A percentile compares a stretch with the other conserved stretches of the same genome.
These are phyloP conservation scores for Drosophila differens DNA, from an alignment of 2,888 invertebrate species.

Conservation along the genomic window DNA sequence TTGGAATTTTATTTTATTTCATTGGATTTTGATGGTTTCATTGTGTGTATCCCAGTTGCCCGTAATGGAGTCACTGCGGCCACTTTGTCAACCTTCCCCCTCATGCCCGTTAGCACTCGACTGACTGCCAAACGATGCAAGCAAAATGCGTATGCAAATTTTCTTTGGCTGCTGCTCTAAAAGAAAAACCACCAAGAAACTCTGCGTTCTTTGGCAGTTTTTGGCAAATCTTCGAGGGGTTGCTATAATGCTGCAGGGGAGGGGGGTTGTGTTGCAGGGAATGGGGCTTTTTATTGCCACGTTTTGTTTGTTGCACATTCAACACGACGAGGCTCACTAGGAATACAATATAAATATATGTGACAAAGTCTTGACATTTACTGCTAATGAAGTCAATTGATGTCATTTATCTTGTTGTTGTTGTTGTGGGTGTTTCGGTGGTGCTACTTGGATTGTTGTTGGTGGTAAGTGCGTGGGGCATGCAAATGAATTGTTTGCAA, in stretches of 20 bases:
- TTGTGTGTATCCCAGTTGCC: constrained; percentile 57
- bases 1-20: constrained; percentile 85
- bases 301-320: constrained; percentile 65
- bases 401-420: constrained; percentile 79
- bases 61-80: constrained; percentile 75
- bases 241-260: neutral
- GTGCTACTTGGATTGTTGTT: constrained; percentile 7
- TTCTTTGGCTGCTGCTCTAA: constrained; percentile 19
- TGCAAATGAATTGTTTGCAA: constrained; percentile 30
- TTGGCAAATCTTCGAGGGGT: constrained; percentile 56
- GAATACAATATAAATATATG: constrained; percentile 14
- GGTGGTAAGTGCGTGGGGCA: constrained; percentile 11
- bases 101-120: constrained; percentile 1
- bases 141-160: constrained; percentile 84
- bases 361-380: constrained; percentile 69
- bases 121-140: constrained; percentile 78
- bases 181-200: constrained; percentile 36
- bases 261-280: neutral
- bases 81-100: constrained; percentile 45
- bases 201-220: constrained; percentile 36
- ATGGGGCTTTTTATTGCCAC: constrained; percentile 13
- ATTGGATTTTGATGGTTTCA: constrained; percentile 85
- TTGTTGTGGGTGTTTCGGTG: constrained; percentile 16
- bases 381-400: constrained; percentile 84
- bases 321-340: constrained; percentile 59